Base-by-base conservation (phyloP, 2,888 invertebrate species). In the Criorhina ranunculi region DNA sequence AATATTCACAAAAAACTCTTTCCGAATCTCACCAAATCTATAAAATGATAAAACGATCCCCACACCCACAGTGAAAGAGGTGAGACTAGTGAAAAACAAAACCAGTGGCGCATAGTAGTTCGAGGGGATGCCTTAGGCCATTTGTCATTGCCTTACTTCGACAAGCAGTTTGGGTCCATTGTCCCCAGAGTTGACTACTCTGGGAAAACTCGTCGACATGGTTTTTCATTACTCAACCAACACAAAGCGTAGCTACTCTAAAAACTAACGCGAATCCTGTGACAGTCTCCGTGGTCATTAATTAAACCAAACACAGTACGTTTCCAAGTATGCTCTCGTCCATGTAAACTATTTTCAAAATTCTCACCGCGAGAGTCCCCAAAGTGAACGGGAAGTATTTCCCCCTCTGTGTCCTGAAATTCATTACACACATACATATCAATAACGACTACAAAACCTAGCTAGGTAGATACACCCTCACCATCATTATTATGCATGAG, bases 401-500 rank as follows among this genome's bases (percentile, higher is more conserved):
- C 12, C 35, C 8, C 7, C 8, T 19, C 33, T n/a, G 49, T 35
- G 11, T 9, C 11, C 5, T 12, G 31, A 12, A 31, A 33, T 37
- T 37, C 19, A 64, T 46, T 19, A 35, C 49, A 66, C 35, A 9
- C 53, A 29, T 40, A 40, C 64, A 29, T 19, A 49, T 40, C 15
- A 42, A 67, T 42, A 53, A 67, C 31, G 31, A 53, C 37, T n/a
- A 24, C 49, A 64, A 66, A 37, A 51, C 29, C 37, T 35, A 19
- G 17, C 24, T 67, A 67, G 11, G 7, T 42, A 37, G 9, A 40
- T 9, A 19, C 49, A 44, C 17, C 57, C 49, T 0, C 42, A 53
- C 59, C 67, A 33, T 66, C 15, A 53, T 46, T 60, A 60, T 66
- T 77, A 42, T 69, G 33, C 66, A 66, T 64, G 66, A 72, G 49